A percentile compares a stretch with the other conserved stretches of the same genome.
Evolutionary conservation across 2,797 vertebrate genomes (phyloP).

Genomic region (Urophycis tenuis): DNA sequence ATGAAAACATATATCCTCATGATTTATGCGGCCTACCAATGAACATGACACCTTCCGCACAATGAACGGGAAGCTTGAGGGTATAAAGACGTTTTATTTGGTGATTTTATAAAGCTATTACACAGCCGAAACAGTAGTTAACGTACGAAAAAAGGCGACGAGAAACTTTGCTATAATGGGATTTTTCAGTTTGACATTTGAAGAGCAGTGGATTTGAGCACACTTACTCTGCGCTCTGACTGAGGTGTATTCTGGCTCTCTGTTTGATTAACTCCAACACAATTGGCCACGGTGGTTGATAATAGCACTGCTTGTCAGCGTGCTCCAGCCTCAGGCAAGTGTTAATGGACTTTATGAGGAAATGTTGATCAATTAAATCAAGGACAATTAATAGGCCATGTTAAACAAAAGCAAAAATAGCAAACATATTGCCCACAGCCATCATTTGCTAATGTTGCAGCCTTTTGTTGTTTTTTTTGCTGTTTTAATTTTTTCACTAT

Average conservation of each 20-base stretch:
- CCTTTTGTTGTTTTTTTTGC: slow-evolving; percentile 19
- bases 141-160: background rate
- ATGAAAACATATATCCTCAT: slow-evolving; percentile 27
- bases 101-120: slow-evolving; percentile 25
- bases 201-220: slow-evolving; percentile 33
- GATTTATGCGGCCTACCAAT: slow-evolving; percentile 48
- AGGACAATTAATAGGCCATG: slow-evolving; percentile 59
- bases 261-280: slow-evolving; percentile 57
- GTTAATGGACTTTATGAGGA: slow-evolving; percentile 62
- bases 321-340: slow-evolving; percentile 52
- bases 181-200: slow-evolving; percentile 24
- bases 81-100: slow-evolving; percentile 9
- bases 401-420: slow-evolving; percentile 53
- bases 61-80: slow-evolving; percentile 25
- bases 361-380: slow-evolving; percentile 62
- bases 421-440: slow-evolving; percentile 49
- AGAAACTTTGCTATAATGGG: slow-evolving; percentile 11
- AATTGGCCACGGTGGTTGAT: slow-evolving; percentile 62
- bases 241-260: slow-evolving; percentile 37
- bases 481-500: background rate
- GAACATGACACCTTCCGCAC: slow-evolving; percentile 40
- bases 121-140: slow-evolving; percentile 5
- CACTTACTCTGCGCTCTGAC: slow-evolving; percentile 37
- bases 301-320: slow-evolving; percentile 51
- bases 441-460: slow-evolving; percentile 28